phyloP scores from a whole-genome alignment of 2,797 vertebrate species.

The Tangara arthus region DNA sequence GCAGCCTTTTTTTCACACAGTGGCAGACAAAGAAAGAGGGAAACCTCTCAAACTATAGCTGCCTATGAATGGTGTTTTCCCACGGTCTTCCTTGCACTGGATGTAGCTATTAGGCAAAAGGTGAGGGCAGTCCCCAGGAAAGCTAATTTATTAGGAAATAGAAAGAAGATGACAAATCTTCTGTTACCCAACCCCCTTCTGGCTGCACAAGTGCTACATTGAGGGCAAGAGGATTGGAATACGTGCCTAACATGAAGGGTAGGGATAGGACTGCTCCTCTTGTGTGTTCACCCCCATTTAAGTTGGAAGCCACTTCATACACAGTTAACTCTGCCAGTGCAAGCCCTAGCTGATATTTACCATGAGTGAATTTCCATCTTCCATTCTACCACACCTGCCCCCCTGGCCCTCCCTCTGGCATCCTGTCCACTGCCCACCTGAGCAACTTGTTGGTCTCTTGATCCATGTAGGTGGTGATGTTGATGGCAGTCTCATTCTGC shows the following conservation, averaged over 20 bases:
- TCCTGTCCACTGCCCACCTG: slow-evolving; percentile 73
- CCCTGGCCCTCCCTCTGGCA: neutral
- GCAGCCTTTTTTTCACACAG: neutral
- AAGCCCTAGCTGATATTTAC: neutral
- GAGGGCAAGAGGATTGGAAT: neutral
- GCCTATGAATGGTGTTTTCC: neutral
- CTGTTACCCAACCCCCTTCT: neutral
- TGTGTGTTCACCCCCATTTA: neutral
- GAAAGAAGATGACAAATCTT: neutral
- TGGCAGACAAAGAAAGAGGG: neutral
- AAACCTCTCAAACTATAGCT: neutral
- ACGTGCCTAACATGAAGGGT: rapidly evolving
- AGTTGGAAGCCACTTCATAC: neutral
- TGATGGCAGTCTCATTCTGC: slow-evolving; percentile 90
- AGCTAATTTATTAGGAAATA: neutral
- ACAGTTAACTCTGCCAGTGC: neutral
- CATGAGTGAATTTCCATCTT: neutral
- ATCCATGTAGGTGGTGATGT: slow-evolving; percentile 89
- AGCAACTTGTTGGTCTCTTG: slow-evolving; percentile 96
- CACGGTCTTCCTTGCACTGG: neutral
- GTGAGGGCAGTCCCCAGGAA: neutral
- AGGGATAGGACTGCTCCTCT: neutral
- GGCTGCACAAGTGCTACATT: neutral
- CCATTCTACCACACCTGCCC: neutral
- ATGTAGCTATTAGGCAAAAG: neutral